Conservation (phyloP, 2,888 invertebrate species). For the Eristalinus sepulchralis region DNA sequence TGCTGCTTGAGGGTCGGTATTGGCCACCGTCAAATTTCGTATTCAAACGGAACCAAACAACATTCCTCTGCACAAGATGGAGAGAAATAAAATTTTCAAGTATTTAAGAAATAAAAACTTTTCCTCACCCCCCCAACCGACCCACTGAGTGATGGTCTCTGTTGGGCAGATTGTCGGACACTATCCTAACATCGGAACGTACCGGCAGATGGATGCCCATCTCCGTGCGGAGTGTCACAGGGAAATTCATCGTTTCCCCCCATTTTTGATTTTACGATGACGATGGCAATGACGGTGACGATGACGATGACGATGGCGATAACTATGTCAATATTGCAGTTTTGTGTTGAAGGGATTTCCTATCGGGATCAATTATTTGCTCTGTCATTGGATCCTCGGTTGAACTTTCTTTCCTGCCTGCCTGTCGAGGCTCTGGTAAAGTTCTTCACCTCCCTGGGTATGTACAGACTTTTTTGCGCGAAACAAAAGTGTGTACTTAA, state of each 20-base stretch:
- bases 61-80: conserved; percentile 14
- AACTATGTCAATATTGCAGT: conserved; percentile 53
- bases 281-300: not conserved
- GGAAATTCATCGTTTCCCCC: conserved; percentile 31
- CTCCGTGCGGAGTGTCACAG: conserved; percentile 11
- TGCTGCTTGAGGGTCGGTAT: not conserved
- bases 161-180: not conserved
- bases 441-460: not conserved
- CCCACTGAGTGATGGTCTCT: conserved; percentile 9
- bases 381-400: conserved; percentile 40
- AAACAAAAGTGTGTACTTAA: conserved; percentile 47
- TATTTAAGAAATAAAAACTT: conserved; percentile 26
- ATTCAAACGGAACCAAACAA: conserved; percentile 26
- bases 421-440: not conserved
- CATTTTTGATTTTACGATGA: conserved; percentile 8
- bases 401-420: not conserved
- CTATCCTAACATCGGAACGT: not conserved
- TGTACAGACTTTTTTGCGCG: not conserved
- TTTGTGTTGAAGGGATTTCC: conserved; percentile 17
- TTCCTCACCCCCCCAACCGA: not conserved
- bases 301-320: conserved; percentile 36
- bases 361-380: conserved; percentile 51
- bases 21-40: conserved; percentile 26
- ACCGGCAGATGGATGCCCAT: not conserved
- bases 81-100: conserved; percentile 49